A percentile compares a stretch with the other conserved stretches of the same genome.
Conservation (phyloP, 2,888 invertebrate species). For the Drosophila affinis region DNA sequence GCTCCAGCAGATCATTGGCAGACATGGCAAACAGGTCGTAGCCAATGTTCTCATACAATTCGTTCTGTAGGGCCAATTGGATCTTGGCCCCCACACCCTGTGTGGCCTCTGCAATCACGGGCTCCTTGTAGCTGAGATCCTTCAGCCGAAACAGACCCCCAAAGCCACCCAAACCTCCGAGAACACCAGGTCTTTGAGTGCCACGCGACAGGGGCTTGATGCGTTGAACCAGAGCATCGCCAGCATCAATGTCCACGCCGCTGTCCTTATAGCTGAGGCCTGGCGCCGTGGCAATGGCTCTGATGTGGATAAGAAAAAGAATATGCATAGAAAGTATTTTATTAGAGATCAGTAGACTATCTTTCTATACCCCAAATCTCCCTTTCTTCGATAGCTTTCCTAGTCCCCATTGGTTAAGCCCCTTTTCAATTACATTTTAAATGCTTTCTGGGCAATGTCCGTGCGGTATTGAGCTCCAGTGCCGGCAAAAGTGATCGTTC, state of each 20-base stretch:
- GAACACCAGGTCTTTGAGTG: conserved; percentile 90
- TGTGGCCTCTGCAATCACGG: conserved; percentile 95
- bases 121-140: conserved; percentile 88
- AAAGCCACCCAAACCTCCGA: conserved; percentile 95
- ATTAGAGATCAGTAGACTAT: neutral
- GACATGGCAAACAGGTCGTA: conserved; percentile 99
- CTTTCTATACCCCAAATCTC: too few species aligned
- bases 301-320: neutral
- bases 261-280: conserved; percentile 92
- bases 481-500: conserved; percentile 91
- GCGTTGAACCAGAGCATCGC: conserved; percentile 92
- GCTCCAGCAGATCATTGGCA: conserved; percentile 97
- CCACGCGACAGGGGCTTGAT: conserved; percentile 92
- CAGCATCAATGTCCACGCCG: conserved; percentile 97
- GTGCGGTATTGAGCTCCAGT: conserved; percentile 92
- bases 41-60: conserved; percentile 93
- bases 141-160: conserved; percentile 96
- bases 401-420: neutral
- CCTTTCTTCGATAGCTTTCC: too few species aligned
- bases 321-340: neutral
- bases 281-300: conserved; percentile 34
- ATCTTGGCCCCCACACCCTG: conserved; percentile 99
- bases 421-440: conserved; percentile 87
- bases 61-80: conserved; percentile 92
- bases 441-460: conserved; percentile 95